A percentile compares a stretch with the other conserved stretches of the same genome.
phyloP scores from a whole-genome alignment of 2,797 vertebrate species.

The Erpetoichthys calabaricus region DNA sequence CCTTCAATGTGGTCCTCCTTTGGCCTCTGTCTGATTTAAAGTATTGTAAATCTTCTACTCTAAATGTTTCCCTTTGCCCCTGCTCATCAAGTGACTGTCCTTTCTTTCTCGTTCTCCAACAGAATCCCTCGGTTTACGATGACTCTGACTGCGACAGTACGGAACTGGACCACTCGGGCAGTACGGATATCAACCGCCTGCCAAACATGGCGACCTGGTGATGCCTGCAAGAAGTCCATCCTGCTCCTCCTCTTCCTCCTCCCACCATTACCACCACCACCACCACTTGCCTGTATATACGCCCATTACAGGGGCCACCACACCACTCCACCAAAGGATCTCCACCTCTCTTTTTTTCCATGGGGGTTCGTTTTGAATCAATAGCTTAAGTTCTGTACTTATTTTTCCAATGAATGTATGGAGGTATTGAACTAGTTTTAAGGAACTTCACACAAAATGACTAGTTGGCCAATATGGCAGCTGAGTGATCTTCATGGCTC shows the following conservation, averaged over 20 bases:
- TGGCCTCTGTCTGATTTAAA: too few species aligned
- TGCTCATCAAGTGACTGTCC: too few species aligned
- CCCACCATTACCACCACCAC: slow-evolving; percentile 4
- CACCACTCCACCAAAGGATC: not conserved
- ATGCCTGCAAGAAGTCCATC: slow-evolving; percentile 25
- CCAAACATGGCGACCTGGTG: slow-evolving; percentile 62
- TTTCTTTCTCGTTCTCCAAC: slow-evolving; percentile 8
- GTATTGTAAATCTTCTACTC: too few species aligned
- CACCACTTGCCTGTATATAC: not conserved
- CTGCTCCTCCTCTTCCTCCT: slow-evolving; percentile 2
- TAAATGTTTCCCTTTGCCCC: too few species aligned
- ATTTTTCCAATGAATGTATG: too few species aligned
- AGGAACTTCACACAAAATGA: too few species aligned
- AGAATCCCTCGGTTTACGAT: slow-evolving; percentile 44
- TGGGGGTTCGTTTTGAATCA: not conserved
- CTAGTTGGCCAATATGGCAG: too few species aligned
- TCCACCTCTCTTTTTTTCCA: not conserved
- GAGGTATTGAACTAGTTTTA: too few species aligned
- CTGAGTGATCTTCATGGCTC: too few species aligned
- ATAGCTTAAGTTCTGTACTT: too few species aligned
- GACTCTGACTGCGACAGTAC: slow-evolving; percentile 81
- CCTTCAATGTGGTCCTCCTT: too few species aligned
- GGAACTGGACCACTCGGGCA: slow-evolving; percentile 72
- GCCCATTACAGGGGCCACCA: too few species aligned
- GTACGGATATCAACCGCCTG: slow-evolving; percentile 52